Evolutionary conservation across 2,113 vertebrate species (phyloP), one percentile per base, ranked within the genome.

Genomic region (Trochalopteron elliotii): DNA sequence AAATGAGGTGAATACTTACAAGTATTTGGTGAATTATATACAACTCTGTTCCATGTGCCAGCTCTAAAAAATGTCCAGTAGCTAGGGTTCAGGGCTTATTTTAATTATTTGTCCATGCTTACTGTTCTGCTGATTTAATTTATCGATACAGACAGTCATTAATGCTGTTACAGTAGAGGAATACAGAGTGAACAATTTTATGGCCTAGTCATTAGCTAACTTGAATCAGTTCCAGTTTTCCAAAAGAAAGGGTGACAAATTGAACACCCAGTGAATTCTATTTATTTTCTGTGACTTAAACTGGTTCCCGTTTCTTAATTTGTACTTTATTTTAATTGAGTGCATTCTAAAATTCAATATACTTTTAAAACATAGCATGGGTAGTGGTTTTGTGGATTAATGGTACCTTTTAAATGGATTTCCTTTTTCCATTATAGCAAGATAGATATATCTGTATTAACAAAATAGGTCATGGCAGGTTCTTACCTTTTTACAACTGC

Each of bases 121-220:
- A 91, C 79, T 89, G 44, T 94, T 95, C 55, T 91, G 53, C 87
- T 96, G 50, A 90, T 97, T 97, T 95, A 92, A 89, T 89, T 87
- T 85, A 95, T 95, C 56, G 92, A 87, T 95, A 24, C 33, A 94
- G 83, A 71, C 14, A 24, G 77, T 91, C 57, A 68, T 83, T 97
- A 94, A 93, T 96, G 61, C 40, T 94, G 83, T 96, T 96, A 89
- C 42, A 69, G 83, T 74, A 65, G 60, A 95, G 84, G 50, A 90
- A 91, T 90, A 93, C 42, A 49, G 57, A 57, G 28, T 90, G 89
- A 76, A 86, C 17, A 57, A 4, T 89, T 96, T 94, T 87, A 74
- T 97, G 92, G 37, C 69, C 68, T 47, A 92, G 52, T 91, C 87
- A 85, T 96, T 96, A 97, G 70, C 74, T 93, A 56, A 93, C 89